Conservation (phyloP, 2,113 vertebrate species). For the Uria aalge region DNA sequence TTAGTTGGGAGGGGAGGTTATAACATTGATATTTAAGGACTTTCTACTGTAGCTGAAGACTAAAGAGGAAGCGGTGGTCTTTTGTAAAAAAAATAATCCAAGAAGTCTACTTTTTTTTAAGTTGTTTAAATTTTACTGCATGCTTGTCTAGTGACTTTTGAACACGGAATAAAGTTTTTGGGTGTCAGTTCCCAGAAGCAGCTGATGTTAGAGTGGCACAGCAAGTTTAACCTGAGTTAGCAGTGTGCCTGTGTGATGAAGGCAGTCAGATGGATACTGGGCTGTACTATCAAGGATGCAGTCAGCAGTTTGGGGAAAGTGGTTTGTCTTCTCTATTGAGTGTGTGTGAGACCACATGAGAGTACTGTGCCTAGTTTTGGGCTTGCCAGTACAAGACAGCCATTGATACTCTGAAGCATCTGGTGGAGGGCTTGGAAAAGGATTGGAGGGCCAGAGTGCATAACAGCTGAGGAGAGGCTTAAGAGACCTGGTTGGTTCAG, state of each 20-base stretch:
- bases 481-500: neutral
- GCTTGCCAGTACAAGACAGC: neutral
- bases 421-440: neutral
- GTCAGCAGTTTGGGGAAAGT: neutral
- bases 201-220: neutral
- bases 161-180: neutral
- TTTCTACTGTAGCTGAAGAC: neutral
- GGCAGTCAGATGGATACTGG: neutral
- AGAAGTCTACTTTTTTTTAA: too few species aligned
- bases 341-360: neutral
- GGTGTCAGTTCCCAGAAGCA: neutral
- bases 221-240: neutral
- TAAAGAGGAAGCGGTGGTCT: neutral
- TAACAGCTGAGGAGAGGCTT: neutral
- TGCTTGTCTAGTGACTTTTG: neutral
- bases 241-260: neutral
- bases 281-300: neutral
- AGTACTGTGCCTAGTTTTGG: neutral
- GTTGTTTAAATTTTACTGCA: neutral
- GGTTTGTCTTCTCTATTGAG: neutral
- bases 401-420: neutral
- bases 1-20: neutral
- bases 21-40: neutral
- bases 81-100: neutral
- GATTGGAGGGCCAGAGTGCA: neutral